Evolutionary conservation across 2,797 vertebrate species (phyloP).

Genomic region (Lindbergichthys nudifrons): DNA sequence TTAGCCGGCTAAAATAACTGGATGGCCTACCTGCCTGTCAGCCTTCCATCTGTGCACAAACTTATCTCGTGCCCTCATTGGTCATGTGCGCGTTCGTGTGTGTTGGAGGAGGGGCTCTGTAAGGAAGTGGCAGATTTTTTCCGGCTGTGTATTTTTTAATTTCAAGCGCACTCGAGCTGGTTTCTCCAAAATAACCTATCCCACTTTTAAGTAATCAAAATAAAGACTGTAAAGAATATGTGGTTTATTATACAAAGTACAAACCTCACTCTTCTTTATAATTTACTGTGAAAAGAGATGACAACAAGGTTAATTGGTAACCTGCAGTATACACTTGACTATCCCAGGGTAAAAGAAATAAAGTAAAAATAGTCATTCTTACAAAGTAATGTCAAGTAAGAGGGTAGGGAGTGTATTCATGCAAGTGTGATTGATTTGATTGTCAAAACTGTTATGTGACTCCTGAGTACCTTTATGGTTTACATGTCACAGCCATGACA

Average conservation of each 20-base stretch:
- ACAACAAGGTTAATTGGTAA: constrained; percentile 26
- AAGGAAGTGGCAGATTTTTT: too few species aligned
- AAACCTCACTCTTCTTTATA: not conserved
- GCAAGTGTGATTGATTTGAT: not conserved
- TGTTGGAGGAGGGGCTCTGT: too few species aligned
- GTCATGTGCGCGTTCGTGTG: too few species aligned
- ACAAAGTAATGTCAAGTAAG: not conserved
- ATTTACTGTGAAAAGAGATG: constrained; percentile 11
- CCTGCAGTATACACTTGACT: not conserved
- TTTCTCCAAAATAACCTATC: too few species aligned
- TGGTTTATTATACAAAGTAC: not conserved
- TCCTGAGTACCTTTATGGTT: not conserved
- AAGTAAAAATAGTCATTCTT: too few species aligned
- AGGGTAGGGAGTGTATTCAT: not conserved
- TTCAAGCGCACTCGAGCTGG: too few species aligned
- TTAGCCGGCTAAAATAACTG: too few species aligned
- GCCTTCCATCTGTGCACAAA: too few species aligned
- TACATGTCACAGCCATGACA: not conserved
- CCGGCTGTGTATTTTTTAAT: too few species aligned
- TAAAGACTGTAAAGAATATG: not conserved
- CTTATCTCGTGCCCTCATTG: too few species aligned
- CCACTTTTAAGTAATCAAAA: not conserved
- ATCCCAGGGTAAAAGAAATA: not conserved
- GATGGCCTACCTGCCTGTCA: too few species aligned
- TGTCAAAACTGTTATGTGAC: not conserved